Evolutionary conservation across 2,797 vertebrate species (phyloP), one percentile per base, ranked within the genome.

Genomic region (Cryptoblepharus egeriae): DNA sequence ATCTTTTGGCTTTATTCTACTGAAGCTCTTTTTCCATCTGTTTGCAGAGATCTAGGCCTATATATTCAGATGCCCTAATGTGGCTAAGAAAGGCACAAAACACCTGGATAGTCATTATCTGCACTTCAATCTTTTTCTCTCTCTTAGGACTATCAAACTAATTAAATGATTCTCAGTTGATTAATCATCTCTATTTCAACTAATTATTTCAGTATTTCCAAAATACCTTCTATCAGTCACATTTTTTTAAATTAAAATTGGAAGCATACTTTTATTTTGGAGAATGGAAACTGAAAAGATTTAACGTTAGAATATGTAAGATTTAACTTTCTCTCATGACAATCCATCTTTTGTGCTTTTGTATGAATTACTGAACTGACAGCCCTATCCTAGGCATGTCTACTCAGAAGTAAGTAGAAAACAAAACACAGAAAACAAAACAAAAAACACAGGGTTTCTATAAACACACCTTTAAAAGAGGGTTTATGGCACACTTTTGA

Each of bases 1-100:
- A 37, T n/a, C 49, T 84, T 42, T 84, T 79, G 49, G 73, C 68
- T 78, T 18, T 57, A 7, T 79, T 68, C 52, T 60, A 60, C 30
- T 45, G 11, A 24, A 68, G 55, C n/a, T 79, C 16, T 12, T 68
- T 78, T 60, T 52, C 35, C 16, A 67, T 74, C n/a, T 49, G 30
- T 64, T n/a, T 84, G 37, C 63, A n/a, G 37, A 61, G 15, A 57
- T 72, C 70, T 67, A 5, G 42, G 9, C 67, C 24, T 20, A 74
- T 70, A 63, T 68, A 64, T 1, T 49, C 52, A 37, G 60, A 60
- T 18, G 65, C 30, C 39, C 65, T 84, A 58, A 68, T 74, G 37
- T 74, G 63, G 57, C 26, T 76, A 70, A n/a, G 24, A 20, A 58
- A 61, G 30, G 30, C 18, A 67, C 7, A 63, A 60, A 10, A 68